phyloP scores from a whole-genome alignment of 2,888 invertebrate species.

The Drosophila prostipennis region DNA sequence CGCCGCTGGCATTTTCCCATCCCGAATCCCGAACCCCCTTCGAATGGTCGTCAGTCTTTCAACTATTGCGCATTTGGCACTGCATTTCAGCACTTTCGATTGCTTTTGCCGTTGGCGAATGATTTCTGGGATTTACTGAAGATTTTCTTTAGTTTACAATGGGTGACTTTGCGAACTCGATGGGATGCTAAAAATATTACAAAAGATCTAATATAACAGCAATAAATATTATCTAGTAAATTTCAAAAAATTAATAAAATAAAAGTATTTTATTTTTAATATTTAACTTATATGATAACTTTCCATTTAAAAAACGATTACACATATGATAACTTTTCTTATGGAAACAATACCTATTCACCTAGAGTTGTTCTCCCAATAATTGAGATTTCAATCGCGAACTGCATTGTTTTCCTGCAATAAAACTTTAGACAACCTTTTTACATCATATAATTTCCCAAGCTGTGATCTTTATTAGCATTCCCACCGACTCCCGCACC shows the following conservation, averaged over 20 bases:
- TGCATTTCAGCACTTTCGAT: constrained; percentile 26
- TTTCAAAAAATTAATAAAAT: too few relatives aligned
- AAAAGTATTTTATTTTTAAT: too few relatives aligned
- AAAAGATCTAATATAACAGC: too few relatives aligned
- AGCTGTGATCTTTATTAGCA: constrained; percentile 54
- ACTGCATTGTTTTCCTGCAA: background rate
- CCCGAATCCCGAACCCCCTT: background rate
- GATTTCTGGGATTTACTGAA: constrained; percentile 11
- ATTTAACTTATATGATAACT: too few relatives aligned
- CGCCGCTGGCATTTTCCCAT: constrained; percentile 46
- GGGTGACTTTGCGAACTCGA: background rate
- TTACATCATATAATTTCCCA: background rate
- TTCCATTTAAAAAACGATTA: too few relatives aligned
- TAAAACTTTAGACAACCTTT: background rate
- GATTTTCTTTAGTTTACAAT: constrained; percentile 2
- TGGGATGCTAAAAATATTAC: background rate
- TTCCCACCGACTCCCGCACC: constrained; percentile 50
- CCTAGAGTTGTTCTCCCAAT: background rate
- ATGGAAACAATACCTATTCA: too few relatives aligned
- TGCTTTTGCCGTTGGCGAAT: constrained; percentile 16
- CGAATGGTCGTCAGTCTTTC: background rate
- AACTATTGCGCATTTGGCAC: constrained; percentile 49
- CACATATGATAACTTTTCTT: too few relatives aligned
- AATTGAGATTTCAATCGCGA: background rate
- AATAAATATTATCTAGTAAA: too few relatives aligned